Conservation (phyloP, 2,797 vertebrate genomes). For the Molossus molossus region DNA sequence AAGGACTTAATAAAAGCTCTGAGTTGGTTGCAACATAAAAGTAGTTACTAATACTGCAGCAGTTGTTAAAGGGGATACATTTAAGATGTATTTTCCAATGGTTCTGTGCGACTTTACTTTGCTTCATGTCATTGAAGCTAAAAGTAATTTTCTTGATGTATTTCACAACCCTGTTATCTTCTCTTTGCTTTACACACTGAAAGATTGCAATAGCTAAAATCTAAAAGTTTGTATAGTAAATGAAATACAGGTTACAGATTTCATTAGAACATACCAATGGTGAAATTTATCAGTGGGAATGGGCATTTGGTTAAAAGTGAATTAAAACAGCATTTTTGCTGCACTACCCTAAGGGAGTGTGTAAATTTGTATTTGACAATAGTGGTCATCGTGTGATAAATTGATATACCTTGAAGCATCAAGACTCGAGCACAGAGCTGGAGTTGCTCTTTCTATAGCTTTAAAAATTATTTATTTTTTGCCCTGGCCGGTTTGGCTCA, state of each 20-base stretch:
- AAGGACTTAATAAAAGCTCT: constrained; percentile 20
- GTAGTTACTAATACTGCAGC: background rate
- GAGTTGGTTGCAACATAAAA: constrained; percentile 59
- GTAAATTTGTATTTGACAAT: constrained; percentile 48
- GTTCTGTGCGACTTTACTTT: constrained; percentile 36
- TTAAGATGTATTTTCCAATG: constrained; percentile 33
- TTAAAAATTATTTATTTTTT: background rate
- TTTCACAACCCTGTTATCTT: background rate
- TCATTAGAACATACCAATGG: constrained; percentile 21
- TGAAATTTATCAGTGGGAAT: constrained; percentile 56
- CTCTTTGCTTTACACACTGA: background rate
- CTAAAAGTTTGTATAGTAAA: constrained; percentile 59
- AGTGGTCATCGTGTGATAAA: background rate
- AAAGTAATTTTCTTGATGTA: constrained; percentile 1
- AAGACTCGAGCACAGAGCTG: constrained; percentile 45
- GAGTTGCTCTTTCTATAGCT: background rate
- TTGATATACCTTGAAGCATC: background rate
- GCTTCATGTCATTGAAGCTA: constrained; percentile 48
- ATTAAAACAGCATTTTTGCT: constrained; percentile 64
- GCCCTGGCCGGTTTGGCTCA: too few species aligned
- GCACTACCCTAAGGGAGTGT: background rate
- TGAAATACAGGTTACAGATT: constrained; percentile 49
- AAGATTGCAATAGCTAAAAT: constrained; percentile 36
- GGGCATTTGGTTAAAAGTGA: constrained; percentile 80
- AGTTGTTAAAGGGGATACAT: background rate